These are phyloP conservation scores for Lasioglossum pauxillum DNA, from an alignment of 2,888 invertebrate species.

Conservation along the genomic window DNA sequence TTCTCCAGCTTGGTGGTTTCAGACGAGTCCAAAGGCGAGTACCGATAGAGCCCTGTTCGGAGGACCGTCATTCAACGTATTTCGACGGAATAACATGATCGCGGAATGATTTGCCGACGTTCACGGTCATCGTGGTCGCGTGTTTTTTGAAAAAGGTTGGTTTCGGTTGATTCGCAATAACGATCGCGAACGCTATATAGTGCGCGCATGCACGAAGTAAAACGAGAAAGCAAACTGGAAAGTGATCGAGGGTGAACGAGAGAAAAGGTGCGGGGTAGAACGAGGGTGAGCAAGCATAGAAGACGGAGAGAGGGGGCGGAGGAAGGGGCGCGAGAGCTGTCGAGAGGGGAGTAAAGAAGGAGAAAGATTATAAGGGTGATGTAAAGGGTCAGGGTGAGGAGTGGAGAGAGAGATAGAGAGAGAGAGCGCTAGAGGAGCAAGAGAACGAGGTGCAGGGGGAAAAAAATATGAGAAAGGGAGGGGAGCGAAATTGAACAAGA, in stretches of 20 bases:
- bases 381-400: not conserved
- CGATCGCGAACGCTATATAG: slow-evolving; percentile 34
- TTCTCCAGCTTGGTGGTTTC: not conserved
- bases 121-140: slow-evolving; percentile 49
- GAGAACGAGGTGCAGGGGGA: not conserved
- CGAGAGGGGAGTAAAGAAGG: not conserved
- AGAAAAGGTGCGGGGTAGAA: not conserved
- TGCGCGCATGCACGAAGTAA: slow-evolving; percentile 51
- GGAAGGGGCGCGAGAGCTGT: not conserved
- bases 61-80: slow-evolving; percentile 2
- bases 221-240: slow-evolving; percentile 21
- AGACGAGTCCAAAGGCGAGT: not conserved
- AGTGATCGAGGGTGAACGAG: slow-evolving; percentile 15
- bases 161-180: slow-evolving; percentile 34
- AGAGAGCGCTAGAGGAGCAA: not conserved
- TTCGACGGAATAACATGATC: slow-evolving; percentile 22
- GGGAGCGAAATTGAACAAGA: not conserved
- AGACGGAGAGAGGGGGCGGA: not conserved
- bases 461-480: not conserved
- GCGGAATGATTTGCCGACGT: slow-evolving; percentile 54
- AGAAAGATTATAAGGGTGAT: slow-evolving; percentile 2
- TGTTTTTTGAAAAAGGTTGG: slow-evolving; percentile 61
- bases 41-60: not conserved
- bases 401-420: not conserved
- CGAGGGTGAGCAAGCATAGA: not conserved